These are phyloP conservation scores for Thalpophila matura DNA, from an alignment of 2,888 invertebrate species.

Conservation along the genomic window DNA sequence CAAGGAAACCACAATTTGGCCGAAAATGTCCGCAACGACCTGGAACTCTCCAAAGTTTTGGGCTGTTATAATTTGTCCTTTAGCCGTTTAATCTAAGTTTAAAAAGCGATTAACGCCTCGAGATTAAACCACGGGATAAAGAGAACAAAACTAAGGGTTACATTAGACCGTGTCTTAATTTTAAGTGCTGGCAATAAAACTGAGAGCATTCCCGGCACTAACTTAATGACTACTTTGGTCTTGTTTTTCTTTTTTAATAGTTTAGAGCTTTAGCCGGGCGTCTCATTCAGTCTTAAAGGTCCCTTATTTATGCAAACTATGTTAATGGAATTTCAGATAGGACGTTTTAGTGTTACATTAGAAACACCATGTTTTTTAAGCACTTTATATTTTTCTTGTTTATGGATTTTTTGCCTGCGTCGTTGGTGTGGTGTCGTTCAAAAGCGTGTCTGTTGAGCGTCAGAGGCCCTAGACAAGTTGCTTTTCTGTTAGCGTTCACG, in stretches of 20 bases:
- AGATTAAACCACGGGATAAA: constrained; percentile 53
- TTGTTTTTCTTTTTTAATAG: constrained; percentile 34
- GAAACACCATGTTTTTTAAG: background rate
- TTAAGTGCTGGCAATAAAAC: constrained; percentile 52
- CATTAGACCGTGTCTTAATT: constrained; percentile 49
- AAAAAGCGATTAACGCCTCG: constrained; percentile 57
- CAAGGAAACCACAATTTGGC: constrained; percentile 38
- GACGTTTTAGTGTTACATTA: background rate
- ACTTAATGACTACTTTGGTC: constrained; percentile 44
- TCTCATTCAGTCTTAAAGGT: constrained; percentile 19
- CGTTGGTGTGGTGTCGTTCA: too few species aligned
- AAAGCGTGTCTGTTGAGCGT: too few species aligned
- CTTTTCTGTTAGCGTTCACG: too few species aligned
- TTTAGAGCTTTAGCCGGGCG: constrained; percentile 17
- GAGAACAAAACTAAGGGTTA: constrained; percentile 34
- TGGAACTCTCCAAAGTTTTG: constrained; percentile 42
- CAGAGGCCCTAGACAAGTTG: too few species aligned
- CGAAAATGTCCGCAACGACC: constrained; percentile 32
- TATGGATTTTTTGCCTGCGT: too few species aligned
- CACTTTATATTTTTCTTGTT: background rate
- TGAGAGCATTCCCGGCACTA: constrained; percentile 42
- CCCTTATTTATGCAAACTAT: constrained; percentile 5
- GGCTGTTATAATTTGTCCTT: constrained; percentile 47
- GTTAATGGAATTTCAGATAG: constrained; percentile 10
- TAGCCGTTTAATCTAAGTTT: constrained; percentile 61